Conservation (phyloP, 2,797 vertebrate species). For the Xiphorhynchus erythropygius region DNA sequence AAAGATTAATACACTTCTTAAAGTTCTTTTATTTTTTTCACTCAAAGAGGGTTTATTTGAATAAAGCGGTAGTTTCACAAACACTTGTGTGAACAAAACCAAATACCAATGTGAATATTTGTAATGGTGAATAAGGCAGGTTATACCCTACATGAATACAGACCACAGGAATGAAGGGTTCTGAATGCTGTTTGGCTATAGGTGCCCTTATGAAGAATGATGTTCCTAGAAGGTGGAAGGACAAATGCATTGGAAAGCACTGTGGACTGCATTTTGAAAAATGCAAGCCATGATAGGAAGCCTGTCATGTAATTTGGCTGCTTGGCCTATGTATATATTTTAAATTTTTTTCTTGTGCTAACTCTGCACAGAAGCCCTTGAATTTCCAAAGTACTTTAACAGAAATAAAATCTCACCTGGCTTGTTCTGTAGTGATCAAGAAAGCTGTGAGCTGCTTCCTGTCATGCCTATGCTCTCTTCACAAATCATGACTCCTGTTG, state of each 20-base stretch:
- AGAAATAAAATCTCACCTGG: not conserved
- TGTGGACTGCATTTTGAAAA: not conserved
- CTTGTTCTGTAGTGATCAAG: not conserved
- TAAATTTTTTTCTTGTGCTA: not conserved
- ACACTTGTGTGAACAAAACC: not conserved
- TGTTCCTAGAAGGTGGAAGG: not conserved
- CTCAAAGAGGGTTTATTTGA: not conserved
- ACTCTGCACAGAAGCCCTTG: not conserved
- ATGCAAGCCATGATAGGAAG: not conserved
- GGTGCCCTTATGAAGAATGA: not conserved
- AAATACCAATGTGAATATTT: not conserved
- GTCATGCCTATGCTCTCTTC: not conserved
- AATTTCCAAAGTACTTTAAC: not conserved
- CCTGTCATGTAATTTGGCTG: not conserved
- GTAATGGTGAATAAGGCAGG: not conserved
- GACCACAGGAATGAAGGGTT: not conserved
- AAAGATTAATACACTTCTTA: not conserved
- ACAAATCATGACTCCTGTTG: not conserved
- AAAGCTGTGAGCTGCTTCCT: not conserved
- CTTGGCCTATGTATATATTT: not conserved
- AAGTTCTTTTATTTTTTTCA: not conserved
- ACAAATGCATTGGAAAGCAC: not conserved
- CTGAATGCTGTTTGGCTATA: not conserved
- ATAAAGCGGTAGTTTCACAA: not conserved
- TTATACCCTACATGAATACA: not conserved